Evolutionary conservation across 2,797 vertebrate genomes (phyloP).

Genomic region (Alosa sapidissima): DNA sequence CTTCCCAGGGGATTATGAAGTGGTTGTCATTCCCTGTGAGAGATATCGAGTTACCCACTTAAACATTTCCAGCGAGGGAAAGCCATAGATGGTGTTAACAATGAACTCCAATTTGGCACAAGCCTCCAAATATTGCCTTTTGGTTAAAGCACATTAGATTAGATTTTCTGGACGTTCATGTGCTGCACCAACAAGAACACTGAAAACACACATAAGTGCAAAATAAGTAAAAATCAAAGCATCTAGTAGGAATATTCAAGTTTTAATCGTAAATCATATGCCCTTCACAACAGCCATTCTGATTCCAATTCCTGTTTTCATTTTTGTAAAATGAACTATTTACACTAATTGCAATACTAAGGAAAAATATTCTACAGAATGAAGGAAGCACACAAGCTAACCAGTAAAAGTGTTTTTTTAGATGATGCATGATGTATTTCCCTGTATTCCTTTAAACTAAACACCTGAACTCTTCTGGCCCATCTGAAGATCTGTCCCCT

Average conservation of each 20-base stretch:
- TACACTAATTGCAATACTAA: background rate
- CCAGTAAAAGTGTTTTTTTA: background rate
- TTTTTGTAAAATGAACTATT: background rate
- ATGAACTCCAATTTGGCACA: constrained; percentile 2
- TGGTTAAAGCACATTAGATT: background rate
- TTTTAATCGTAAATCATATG: background rate
- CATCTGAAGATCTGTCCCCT: background rate
- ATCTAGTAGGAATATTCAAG: background rate
- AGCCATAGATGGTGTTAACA: background rate
- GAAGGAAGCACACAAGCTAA: no score
- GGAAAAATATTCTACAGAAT: background rate
- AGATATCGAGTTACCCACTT: constrained; percentile 18
- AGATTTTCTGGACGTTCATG: background rate
- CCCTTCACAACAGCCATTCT: background rate
- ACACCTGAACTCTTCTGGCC: background rate
- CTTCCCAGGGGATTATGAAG: background rate
- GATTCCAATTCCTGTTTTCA: background rate
- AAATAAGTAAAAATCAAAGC: background rate
- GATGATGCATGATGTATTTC: background rate
- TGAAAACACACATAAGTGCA: constrained; percentile 28
- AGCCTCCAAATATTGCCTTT: background rate
- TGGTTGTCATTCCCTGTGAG: constrained; percentile 8
- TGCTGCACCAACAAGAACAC: background rate
- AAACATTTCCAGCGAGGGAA: background rate
- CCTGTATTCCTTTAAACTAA: background rate